Evolutionary conservation across 2,113 vertebrate species (phyloP), one percentile per base, ranked within the genome.

Genomic region (Bolborhynchus lineola): DNA sequence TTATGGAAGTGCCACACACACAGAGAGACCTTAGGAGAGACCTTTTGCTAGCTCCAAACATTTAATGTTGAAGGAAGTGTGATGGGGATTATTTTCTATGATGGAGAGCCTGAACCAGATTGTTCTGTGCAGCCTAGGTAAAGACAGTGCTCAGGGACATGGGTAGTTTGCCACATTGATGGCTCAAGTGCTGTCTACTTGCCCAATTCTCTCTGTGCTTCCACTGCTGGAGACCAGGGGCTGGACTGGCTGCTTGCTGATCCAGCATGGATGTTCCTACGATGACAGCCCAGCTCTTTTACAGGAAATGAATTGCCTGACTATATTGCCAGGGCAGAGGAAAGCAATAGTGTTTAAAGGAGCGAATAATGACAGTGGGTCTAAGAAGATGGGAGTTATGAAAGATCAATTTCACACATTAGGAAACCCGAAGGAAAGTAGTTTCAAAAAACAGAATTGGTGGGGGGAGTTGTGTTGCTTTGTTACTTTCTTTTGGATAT

Each of bases 371-470:
- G 49, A 65, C 21, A 8, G 16, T 71, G 67, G 25, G 53, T 89
- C 84, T 94, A 63, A 84, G 65, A n/a, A 86, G 70, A 70, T 35
- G 15, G 7, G 28, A 88, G 29, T 69, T 90, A 33, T 1, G 64
- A 91, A 94, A 88, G 90, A 60, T 90, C 49, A 64, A 42, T 92
- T 90, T 91, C 35, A 41, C 7, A 17, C 31, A 21, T 92, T 96
- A 71, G 57, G 79, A 91, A 92, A 76, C 42, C 7, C 23, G 74
- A 64, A 76, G 65, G 52, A 84, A 91, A 95, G 35, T 41, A 63
- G 33, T 92, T 80, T 78, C 81, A 62, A 29, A 47, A 87, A 84
- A 44, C 28, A 64, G 81, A 74, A 64, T 28, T 88, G 37, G 44
- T 82, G 52, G 41, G 46, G 24, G 59, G 26, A 90, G 72, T 87